A percentile compares a stretch with the other conserved stretches of the same genome.
Evolutionary conservation across 2,888 invertebrate genomes (phyloP).

Genomic region (Plebejus anna): DNA sequence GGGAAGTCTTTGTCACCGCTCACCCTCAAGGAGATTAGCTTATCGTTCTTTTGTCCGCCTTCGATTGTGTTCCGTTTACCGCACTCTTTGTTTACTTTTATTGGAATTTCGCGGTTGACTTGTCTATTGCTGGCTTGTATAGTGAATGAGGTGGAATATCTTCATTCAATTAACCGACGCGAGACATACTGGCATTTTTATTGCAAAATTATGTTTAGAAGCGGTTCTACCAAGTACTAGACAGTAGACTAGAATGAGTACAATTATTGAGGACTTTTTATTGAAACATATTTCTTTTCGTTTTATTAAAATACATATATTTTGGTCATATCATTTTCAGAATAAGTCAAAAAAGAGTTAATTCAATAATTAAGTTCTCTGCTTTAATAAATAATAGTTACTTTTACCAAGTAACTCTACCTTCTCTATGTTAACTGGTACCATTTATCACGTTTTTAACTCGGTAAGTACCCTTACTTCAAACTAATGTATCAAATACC

Average conservation of each 20-base stretch:
- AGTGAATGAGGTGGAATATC: not conserved
- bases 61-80: constrained; percentile 68
- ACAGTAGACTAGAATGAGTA: too few species aligned
- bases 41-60: constrained; percentile 60
- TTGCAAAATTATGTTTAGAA: not conserved
- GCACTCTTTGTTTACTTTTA: constrained; percentile 52
- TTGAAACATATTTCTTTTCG: too few species aligned
- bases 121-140: not conserved
- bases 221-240: not conserved
- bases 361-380: too few species aligned
- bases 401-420: too few species aligned
- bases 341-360: too few species aligned
- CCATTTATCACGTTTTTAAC: too few species aligned
- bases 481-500: not conserved
- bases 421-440: too few species aligned
- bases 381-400: too few species aligned
- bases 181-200: not conserved
- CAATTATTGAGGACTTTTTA: too few species aligned
- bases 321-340: too few species aligned
- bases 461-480: not conserved
- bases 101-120: constrained; percentile 31
- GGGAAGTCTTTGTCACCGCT: constrained; percentile 49
- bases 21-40: constrained; percentile 67
- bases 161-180: not conserved
- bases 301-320: too few species aligned